A percentile compares a stretch with the other conserved stretches of the same genome.
phyloP scores from a whole-genome alignment of 2,113 vertebrate species.

The Alexandromys fortis region DNA sequence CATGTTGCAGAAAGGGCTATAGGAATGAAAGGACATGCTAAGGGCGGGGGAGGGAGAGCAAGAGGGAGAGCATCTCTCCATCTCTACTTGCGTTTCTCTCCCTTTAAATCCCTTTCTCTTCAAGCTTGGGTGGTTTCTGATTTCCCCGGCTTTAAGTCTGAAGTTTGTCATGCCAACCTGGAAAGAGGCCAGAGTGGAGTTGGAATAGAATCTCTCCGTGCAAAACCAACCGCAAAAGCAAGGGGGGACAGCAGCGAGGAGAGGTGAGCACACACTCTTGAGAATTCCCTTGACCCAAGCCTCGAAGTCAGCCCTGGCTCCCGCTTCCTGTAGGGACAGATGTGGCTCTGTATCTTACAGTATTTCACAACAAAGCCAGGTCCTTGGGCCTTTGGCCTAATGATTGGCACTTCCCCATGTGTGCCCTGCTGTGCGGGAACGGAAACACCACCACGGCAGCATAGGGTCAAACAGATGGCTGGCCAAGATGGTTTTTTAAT shows the following conservation, averaged over 20 bases:
- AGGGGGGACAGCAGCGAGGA: accelerated
- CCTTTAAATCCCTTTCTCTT: background rate
- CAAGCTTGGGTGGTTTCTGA: constrained; percentile 33
- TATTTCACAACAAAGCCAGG: background rate
- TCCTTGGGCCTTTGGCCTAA: background rate
- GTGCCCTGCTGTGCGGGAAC: background rate
- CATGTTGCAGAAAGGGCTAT: constrained; percentile 50
- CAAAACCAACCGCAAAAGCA: background rate
- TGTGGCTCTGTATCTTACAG: background rate
- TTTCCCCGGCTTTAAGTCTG: background rate
- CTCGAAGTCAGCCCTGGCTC: too few species aligned
- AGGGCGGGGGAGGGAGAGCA: background rate
- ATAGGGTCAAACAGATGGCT: constrained; percentile 23
- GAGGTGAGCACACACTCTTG: background rate
- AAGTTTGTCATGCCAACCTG: background rate
- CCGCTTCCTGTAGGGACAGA: background rate
- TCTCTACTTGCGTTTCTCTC: background rate
- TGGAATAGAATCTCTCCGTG: background rate
- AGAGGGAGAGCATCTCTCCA: background rate
- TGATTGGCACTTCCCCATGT: accelerated
- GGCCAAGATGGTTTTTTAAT: background rate
- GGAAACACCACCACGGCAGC: background rate
- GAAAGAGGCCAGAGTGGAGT: background rate
- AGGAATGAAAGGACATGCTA: constrained; percentile 60
- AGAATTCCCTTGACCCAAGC: background rate